Evolutionary conservation across 2,113 vertebrate species (phyloP).

Genomic region (Mugil cephalus): DNA sequence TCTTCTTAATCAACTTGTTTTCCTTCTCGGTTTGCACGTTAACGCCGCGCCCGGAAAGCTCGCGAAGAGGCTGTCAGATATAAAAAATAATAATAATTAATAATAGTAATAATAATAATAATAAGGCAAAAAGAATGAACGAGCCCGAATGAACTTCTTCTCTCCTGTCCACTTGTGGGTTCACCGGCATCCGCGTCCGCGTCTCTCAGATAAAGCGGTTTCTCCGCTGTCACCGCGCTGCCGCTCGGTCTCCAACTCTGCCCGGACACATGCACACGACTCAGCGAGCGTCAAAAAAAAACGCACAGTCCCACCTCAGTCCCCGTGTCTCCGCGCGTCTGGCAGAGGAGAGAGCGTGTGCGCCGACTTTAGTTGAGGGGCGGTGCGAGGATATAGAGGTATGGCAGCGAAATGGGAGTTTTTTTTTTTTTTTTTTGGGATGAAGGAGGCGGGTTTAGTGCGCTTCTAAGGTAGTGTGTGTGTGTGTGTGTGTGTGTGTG

Average conservation of each 20-base stretch:
- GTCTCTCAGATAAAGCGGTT: slow-evolving; percentile 5
- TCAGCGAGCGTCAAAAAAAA: slow-evolving; percentile 45
- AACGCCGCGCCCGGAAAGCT: slow-evolving; percentile 27
- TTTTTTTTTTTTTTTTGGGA: no score
- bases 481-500: slow-evolving; percentile 36
- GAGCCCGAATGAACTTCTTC: slow-evolving; percentile 27
- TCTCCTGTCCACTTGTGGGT: slow-evolving; percentile 22
- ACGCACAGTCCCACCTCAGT: slow-evolving; percentile 47
- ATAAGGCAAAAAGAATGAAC: background rate
- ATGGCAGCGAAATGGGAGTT: slow-evolving; percentile 72
- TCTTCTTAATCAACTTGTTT: slow-evolving; percentile 41
- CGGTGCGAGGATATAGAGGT: slow-evolving; percentile 79
- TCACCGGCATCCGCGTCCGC: slow-evolving; percentile 12
- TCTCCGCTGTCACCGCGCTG: slow-evolving; percentile 36
- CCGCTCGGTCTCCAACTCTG: slow-evolving; percentile 14
- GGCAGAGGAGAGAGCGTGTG: slow-evolving; percentile 56
- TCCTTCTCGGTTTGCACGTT: slow-evolving; percentile 40
- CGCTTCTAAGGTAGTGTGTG: slow-evolving; percentile 54
- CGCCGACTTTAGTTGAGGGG: slow-evolving; percentile 74
- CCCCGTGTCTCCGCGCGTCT: slow-evolving; percentile 63
- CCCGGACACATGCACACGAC: slow-evolving; percentile 13
- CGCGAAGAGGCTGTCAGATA: slow-evolving; percentile 27
- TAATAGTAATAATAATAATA: no score
- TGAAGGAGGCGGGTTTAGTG: slow-evolving; percentile 75
- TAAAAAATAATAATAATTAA: no score